Conservation (phyloP, 2,797 vertebrate species). For the Dipus sagitta region DNA sequence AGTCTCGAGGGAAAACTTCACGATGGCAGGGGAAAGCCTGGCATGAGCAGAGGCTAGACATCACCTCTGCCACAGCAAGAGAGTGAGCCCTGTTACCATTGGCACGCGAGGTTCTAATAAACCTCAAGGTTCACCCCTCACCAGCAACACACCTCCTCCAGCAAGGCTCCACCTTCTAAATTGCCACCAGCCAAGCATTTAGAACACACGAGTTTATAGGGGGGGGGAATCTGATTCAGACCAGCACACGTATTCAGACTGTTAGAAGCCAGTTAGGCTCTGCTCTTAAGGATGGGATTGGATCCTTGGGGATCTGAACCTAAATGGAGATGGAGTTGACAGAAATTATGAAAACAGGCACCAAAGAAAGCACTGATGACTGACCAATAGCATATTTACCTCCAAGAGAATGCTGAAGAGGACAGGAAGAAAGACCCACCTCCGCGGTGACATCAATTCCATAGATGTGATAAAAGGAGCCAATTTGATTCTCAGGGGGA, state of each 20-base stretch:
- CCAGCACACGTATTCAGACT: neutral
- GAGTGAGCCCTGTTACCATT: no score
- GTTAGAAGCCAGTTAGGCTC: neutral
- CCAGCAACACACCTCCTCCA: no score
- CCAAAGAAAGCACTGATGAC: neutral
- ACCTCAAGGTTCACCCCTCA: no score
- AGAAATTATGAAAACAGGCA: neutral
- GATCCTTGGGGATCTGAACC: neutral
- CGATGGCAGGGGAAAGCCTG: no score
- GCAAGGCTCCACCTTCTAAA: no score
- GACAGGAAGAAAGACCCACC: neutral
- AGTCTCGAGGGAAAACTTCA: no score
- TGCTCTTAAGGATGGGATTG: neutral
- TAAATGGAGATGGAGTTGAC: neutral
- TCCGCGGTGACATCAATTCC: neutral
- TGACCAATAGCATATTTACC: neutral
- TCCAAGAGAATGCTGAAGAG: neutral
- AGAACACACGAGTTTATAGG: no score
- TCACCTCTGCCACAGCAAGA: no score
- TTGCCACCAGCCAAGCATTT: no score
- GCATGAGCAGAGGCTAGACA: no score
- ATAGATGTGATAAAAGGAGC: neutral
- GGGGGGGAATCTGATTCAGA: no score
- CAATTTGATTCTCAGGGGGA: neutral
- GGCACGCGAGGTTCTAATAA: no score